Conservation (phyloP, 1,140 invertebrate species). For the Leptopilina clavipes region DNA sequence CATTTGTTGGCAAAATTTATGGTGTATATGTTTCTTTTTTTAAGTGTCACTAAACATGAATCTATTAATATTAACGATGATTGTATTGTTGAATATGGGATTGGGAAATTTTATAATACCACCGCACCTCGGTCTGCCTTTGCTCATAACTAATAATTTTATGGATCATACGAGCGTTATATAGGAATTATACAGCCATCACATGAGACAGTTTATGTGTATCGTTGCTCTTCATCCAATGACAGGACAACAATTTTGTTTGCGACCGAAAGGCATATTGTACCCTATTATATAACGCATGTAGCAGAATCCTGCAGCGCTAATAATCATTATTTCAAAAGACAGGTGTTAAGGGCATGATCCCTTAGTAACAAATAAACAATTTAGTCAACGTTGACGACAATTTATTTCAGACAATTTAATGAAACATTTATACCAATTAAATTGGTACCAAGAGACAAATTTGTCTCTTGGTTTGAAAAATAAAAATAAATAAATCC, state of each 20-base stretch:
- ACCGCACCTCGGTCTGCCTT: background rate
- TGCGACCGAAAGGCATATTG: background rate
- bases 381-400: background rate
- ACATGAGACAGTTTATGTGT: slow-evolving; percentile 16
- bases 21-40: background rate
- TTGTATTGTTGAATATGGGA: background rate
- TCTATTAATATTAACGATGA: background rate
- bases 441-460: background rate
- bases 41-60: background rate
- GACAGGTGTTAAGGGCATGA: slow-evolving; percentile 24
- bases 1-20: background rate
- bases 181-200: slow-evolving; percentile 7
- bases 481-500: background rate
- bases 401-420: background rate
- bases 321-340: slow-evolving; percentile 13
- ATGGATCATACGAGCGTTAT: slow-evolving; percentile 14
- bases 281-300: background rate
- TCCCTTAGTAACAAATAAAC: background rate
- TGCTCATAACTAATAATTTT: slow-evolving; percentile 23
- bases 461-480: background rate
- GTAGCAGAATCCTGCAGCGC: background rate
- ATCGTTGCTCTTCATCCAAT: slow-evolving; percentile 5
- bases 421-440: background rate
- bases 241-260: slow-evolving; percentile 12
- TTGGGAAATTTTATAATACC: background rate